Evolutionary conservation across 2,113 vertebrate genomes (phyloP), one percentile per base, ranked within the genome.

Genomic region (Petrocephalus microphthalmus): DNA sequence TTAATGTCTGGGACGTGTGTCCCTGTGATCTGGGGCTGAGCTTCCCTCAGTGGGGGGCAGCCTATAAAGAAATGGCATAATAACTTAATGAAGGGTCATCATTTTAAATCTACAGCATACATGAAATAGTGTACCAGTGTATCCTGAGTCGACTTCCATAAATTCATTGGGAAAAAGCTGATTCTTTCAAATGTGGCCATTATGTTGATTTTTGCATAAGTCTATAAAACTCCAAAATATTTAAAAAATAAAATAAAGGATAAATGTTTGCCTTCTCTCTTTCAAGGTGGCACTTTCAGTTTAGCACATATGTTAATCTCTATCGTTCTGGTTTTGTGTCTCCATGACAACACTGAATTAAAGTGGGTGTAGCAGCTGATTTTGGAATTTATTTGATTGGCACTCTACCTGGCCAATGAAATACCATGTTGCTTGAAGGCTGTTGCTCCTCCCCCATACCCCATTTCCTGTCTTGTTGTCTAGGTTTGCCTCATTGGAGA

Each of bases 401-500:
- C 33, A 37, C 25, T 67, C 8, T 67, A 67, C 60, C 13, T 78
- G 33, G 15, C 13, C 11, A 42, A 78, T 78, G 71, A 19, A 78
- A 42, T 74, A 37, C 17, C 33, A 42, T 19, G 15, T 42, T 78
- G 71, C 13, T 7, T 42, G 71, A 78, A 78, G 71, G 71, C 37
- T 78, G 29, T 78, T 78, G 71, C 71, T 29, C 33, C 25, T 10
- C 33, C 71, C 71, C 33, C 25, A 33, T 0, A 29, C 33, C 33
- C 71, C 37, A 45, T 8, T 83, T 22, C 19, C 45, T 67, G 20
- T 86, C 2, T n/a, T 49, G 67, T 20, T 54, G 0, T 85, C 56
- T 94, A 99, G 98, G 98, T 99, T 88, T 99, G 98, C 90, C 94
- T 99, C 60, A 97, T 99, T 0, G 98, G 98, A 8, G 98, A 99